These are phyloP conservation scores for Progne subis DNA, from an alignment of 2,113 vertebrate species.

Conservation along the genomic window DNA sequence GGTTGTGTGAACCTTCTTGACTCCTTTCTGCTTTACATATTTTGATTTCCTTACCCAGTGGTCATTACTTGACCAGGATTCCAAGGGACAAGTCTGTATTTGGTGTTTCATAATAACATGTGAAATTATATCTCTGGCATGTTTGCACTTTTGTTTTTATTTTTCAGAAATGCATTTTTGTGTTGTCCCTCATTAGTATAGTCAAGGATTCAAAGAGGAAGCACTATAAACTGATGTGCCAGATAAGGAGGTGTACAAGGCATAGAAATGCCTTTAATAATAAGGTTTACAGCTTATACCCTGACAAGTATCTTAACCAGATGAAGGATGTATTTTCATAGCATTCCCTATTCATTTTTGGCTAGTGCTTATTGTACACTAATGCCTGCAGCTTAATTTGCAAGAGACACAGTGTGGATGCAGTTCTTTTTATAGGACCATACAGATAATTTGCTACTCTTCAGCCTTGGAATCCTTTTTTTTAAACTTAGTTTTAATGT, in stretches of 20 bases:
- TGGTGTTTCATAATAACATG: neutral
- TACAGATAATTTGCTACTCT: neutral
- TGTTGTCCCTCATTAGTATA: neutral
- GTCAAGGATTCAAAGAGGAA: neutral
- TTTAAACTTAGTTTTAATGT: neutral
- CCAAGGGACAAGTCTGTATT: neutral
- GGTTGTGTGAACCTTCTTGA: neutral
- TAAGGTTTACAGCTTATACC: neutral
- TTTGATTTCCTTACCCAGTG: neutral
- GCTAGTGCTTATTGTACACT: neutral
- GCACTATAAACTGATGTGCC: neutral
- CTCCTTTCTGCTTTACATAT: neutral
- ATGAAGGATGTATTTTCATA: neutral
- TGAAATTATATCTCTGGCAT: neutral
- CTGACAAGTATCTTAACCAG: neutral
- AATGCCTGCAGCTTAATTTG: neutral
- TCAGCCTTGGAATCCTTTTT: neutral
- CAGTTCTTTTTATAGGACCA: neutral
- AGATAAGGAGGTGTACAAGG: neutral
- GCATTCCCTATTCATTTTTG: neutral
- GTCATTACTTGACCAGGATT: neutral
- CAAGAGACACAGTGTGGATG: neutral
- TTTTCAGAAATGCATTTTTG: neutral
- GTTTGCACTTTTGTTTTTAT: neutral
- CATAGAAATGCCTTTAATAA: neutral